Evolutionary conservation across 2,113 vertebrate species (phyloP).

Genomic region (Apteryx mantelli): DNA sequence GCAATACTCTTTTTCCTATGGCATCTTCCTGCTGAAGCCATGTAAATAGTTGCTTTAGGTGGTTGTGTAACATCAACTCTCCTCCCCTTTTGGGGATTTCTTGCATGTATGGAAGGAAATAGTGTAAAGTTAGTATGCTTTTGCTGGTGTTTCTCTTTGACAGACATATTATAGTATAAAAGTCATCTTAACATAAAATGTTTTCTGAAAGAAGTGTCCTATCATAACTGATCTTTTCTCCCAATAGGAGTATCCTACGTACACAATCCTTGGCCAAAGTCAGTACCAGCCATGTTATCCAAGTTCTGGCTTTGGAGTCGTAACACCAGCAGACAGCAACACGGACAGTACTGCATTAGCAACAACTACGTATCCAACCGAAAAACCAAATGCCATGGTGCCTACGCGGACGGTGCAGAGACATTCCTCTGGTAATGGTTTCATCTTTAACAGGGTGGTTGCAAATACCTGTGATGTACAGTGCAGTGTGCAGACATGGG

Average conservation of each 20-base stretch:
- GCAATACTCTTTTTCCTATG: no score
- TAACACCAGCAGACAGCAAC: conserved; percentile 75
- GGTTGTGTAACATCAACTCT: not conserved
- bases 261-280: conserved; percentile 89
- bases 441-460: not conserved
- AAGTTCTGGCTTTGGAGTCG: conserved; percentile 84
- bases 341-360: conserved; percentile 70
- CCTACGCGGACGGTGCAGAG: conserved; percentile 74
- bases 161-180: not conserved
- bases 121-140: not conserved
- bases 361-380: conserved; percentile 76
- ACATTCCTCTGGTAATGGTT: conserved; percentile 71
- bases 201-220: not conserved
- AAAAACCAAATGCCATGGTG: conserved; percentile 79
- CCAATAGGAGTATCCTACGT: conserved; percentile 89
- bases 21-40: no score
- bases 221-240: not conserved
- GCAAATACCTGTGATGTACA: not conserved
- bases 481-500: not conserved
- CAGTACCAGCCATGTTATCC: conserved; percentile 92
- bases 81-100: not conserved
- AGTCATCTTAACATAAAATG: not conserved
- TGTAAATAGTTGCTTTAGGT: no score
- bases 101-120: not conserved
- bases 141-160: not conserved